Percentiles rank a stretch among this genome's conserved stretches.
Conservation (phyloP, 2,888 invertebrate species). For the Troides oblongomaculatus region DNA sequence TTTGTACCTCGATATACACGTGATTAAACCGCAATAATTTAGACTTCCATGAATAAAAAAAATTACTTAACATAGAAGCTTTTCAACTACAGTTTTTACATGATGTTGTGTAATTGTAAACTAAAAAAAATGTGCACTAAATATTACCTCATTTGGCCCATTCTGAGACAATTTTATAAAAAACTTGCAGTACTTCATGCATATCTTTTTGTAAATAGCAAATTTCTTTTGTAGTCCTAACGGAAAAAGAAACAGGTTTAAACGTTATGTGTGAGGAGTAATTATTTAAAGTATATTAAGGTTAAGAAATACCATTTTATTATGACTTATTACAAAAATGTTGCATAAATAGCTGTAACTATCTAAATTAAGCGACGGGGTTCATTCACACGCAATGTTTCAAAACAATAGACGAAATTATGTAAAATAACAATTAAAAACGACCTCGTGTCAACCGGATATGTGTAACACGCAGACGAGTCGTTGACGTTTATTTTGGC, state of each 20-base stretch:
- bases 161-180: too few species aligned
- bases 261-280: background rate
- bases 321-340: background rate
- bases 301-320: background rate
- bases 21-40: background rate
- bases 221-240: too few species aligned
- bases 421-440: slow-evolving; percentile 70
- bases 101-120: too few species aligned
- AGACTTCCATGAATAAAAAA: too few species aligned
- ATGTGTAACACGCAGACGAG: slow-evolving; percentile 47
- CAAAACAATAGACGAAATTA: slow-evolving; percentile 65
- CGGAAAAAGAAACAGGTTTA: too few species aligned
- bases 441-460: slow-evolving; percentile 70
- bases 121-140: too few species aligned
- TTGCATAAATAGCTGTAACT: slow-evolving; percentile 24
- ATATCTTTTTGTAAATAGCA: too few species aligned
- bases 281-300: background rate
- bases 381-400: slow-evolving; percentile 65
- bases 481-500: slow-evolving; percentile 62
- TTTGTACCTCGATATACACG: background rate
- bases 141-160: too few species aligned
- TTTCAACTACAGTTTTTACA: too few species aligned
- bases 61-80: too few species aligned
- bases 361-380: slow-evolving; percentile 33
- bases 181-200: too few species aligned